Evolutionary conservation across 2,888 invertebrate species (phyloP), one percentile per base, ranked within the genome.

Genomic region (Eurytoma californica): DNA sequence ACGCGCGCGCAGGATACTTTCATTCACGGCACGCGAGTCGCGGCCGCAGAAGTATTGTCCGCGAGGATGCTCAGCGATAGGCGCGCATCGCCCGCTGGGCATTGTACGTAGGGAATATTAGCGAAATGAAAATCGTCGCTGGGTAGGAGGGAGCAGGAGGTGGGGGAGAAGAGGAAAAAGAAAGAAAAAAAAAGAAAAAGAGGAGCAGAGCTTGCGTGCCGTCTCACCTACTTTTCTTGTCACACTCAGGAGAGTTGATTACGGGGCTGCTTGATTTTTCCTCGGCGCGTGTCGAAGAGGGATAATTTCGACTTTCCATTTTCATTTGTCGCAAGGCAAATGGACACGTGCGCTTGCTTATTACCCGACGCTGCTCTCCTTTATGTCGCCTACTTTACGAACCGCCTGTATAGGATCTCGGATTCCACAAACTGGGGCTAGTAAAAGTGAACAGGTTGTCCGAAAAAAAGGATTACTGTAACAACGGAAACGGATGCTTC

Each of bases 21-120:
- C 90, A 90, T 90, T 90, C 88, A 87, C 85, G 87, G 89, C 89
- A 89, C 90, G 90, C 90, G 87, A 90, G 61, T 20, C 76, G 20
- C 63, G 63, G 66, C 73, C 51, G 89, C 77, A 84, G 86, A 90
- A 89, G 84, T 90, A 63, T 89, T 88, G 90, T 89, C 90, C 83
- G 47, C 57, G 39, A 82, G 81, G 80, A 83, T 82, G 79, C 70
- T 60, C 24, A 12, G 30, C 16, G 30, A 58, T 72, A 68, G 18
- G 13, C 73, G 30, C 53, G 9, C 39, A 39, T 39, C 39, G 60
- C 58, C 5, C 30, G 30, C 28, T 14, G 14, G 12, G 47, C 4
- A 18, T 13, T 49, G 18, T 30, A 28, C 28, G 57, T 68, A 53
- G 61, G 77, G 73, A 79, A 79, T 79, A 79, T 69, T 51, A 77